A percentile compares a stretch with the other conserved stretches of the same genome.
phyloP scores from a whole-genome alignment of 2,113 vertebrate genomes.

The Donacobius atricapilla region DNA sequence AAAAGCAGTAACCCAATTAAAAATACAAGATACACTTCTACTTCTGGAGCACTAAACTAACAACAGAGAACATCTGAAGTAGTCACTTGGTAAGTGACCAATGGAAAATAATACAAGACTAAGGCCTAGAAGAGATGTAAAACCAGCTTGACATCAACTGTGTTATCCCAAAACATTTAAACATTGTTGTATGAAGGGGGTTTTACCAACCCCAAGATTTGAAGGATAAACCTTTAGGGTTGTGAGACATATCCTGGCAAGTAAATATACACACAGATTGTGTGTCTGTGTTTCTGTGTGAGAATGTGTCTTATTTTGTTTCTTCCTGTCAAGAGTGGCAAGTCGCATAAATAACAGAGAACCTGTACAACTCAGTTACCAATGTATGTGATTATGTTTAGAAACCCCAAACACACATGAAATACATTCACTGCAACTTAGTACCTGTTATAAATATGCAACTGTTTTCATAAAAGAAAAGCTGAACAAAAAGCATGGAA shows the following conservation, averaged over 20 bases:
- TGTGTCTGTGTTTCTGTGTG: neutral
- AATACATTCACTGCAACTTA: neutral
- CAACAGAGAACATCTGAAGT: neutral
- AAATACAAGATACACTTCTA: neutral
- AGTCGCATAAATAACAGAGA: neutral
- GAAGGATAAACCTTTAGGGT: neutral
- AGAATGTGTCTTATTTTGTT: neutral
- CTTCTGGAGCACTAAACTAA: neutral
- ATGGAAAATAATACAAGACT: neutral
- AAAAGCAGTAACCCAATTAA: neutral
- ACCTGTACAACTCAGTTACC: neutral
- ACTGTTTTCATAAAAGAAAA: neutral
- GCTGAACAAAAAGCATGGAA: neutral
- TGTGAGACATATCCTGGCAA: neutral
- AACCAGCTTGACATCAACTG: neutral
- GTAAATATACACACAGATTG: neutral
- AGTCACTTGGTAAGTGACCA: neutral
- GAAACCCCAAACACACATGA: neutral
- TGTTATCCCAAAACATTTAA: neutral
- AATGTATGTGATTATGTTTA: fast-evolving
- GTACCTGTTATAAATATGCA: neutral
- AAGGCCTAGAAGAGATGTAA: neutral
- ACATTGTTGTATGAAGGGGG: neutral
- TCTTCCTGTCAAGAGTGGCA: neutral
- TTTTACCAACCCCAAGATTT: neutral